Evolutionary conservation across 2,888 invertebrate species (phyloP), one percentile per base, ranked within the genome.

Genomic region (Scaeva pyrastri): DNA sequence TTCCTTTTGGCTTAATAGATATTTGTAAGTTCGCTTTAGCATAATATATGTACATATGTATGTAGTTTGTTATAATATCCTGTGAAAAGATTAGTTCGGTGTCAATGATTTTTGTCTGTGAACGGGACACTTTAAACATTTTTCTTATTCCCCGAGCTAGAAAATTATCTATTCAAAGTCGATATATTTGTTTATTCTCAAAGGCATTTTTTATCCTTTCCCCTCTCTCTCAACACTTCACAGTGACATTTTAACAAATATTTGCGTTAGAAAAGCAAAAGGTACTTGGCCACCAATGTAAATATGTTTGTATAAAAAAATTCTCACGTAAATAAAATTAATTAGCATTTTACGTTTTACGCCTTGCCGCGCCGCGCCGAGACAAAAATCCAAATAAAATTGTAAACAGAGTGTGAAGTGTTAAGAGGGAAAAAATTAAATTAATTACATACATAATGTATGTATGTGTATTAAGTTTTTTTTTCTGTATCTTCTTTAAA

Each of bases 261-360:
- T 68, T 74, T 71, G 26, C n/a, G 7, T 60, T 72, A 36, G 21
- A 70, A 64, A 45, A 23, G 45, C 52, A 70, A 75, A 39, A n/a
- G 66, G 50, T 52, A 68, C 68, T 39, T 68, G 52, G 23, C 50
- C 39, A 21, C 52, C 16, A 39, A 52, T 6, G 68, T 39, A 68
- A 50, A 68, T 39, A 50, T 39, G 31, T 31, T 31, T 31, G 31
- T 7, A 4, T 19, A 21, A 52, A 58, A 71, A 58, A 74, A 62
- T 64, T 84, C 84, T 71, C 84, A 79, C 84, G 79, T 79, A 79
- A 79, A 84, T 74, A 78, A 79, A 71, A 62, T 52, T 75, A 75
- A 84, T 79, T 79, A 84, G 70, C 74, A 52, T 71, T 66, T 52
- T 52, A 75, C 52, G 52, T 39, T 66, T 60, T 52, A 39, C 39